These are phyloP conservation scores for Lysandra bellargus DNA, from an alignment of 2,888 invertebrate genomes.

Conservation along the genomic window DNA sequence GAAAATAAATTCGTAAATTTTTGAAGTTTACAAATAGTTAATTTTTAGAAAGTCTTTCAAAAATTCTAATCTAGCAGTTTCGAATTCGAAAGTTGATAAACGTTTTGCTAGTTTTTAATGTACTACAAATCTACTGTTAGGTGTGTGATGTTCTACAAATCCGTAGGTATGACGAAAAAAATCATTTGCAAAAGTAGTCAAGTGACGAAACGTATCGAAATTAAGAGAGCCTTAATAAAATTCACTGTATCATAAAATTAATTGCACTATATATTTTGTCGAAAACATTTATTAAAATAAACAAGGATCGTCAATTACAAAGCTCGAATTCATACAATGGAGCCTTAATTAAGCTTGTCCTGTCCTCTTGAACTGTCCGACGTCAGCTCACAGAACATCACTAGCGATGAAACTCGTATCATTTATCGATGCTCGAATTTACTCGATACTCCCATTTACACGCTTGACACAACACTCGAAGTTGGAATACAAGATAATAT, in stretches of 20 bases:
- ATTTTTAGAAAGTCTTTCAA: too few relatives aligned
- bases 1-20: too few relatives aligned
- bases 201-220: neutral
- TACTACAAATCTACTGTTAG: neutral
- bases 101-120: neutral
- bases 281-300: slow-evolving; percentile 17
- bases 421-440: slow-evolving; percentile 13
- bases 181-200: too few relatives aligned
- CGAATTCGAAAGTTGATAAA: neutral
- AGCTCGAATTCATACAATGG: slow-evolving; percentile 16
- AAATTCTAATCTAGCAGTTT: neutral
- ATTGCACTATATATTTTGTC: neutral
- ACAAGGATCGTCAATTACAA: neutral
- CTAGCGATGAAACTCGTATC: slow-evolving; percentile 5
- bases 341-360: slow-evolving; percentile 28
- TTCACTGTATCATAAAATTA: neutral
- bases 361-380: slow-evolving; percentile 23
- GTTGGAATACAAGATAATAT: neutral
- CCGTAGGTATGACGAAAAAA: neutral
- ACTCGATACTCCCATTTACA: slow-evolving; percentile 6
- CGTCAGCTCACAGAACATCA: slow-evolving; percentile 16
- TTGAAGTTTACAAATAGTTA: too few relatives aligned
- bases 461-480: neutral
- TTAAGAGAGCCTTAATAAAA: neutral
- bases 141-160: too few relatives aligned